phyloP scores from a whole-genome alignment of 2,113 vertebrate genomes.

The Cromileptes altivelis region DNA sequence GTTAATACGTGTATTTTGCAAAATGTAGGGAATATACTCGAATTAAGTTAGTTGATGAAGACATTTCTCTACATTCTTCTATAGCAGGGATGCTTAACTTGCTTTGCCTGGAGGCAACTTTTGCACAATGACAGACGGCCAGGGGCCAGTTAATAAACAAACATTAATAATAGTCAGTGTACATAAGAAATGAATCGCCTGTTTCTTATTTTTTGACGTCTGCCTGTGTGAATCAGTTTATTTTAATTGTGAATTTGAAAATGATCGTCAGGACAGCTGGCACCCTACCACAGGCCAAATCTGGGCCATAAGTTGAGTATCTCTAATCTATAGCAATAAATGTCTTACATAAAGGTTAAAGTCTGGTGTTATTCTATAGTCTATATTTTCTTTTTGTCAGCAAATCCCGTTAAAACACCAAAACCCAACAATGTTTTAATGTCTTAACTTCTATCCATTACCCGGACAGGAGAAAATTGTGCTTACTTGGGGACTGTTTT shows the following conservation, averaged over 20 bases:
- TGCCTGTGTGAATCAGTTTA: no score
- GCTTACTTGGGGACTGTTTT: not conserved
- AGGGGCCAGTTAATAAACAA: no score
- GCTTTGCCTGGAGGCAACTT: no score
- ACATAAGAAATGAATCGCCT: no score
- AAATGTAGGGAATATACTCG: not conserved
- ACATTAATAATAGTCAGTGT: no score
- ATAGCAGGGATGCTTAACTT: no score
- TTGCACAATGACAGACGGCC: no score
- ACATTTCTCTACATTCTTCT: not conserved
- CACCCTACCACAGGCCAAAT: no score
- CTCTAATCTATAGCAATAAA: not conserved
- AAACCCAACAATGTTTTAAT: not conserved
- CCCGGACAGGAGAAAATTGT: not conserved
- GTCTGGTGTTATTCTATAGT: not conserved
- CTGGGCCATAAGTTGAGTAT: no score
- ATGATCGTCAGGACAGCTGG: no score
- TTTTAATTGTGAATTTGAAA: no score
- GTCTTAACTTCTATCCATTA: not conserved
- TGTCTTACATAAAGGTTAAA: not conserved
- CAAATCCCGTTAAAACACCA: slow-evolving; percentile 6
- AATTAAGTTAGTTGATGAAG: not conserved
- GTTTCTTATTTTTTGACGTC: no score
- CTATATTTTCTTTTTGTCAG: not conserved
- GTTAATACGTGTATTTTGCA: not conserved